Percentiles rank a stretch among this genome's conserved stretches.
phyloP scores from a whole-genome alignment of 2,113 vertebrate species.

The Eulemur rufifrons region DNA sequence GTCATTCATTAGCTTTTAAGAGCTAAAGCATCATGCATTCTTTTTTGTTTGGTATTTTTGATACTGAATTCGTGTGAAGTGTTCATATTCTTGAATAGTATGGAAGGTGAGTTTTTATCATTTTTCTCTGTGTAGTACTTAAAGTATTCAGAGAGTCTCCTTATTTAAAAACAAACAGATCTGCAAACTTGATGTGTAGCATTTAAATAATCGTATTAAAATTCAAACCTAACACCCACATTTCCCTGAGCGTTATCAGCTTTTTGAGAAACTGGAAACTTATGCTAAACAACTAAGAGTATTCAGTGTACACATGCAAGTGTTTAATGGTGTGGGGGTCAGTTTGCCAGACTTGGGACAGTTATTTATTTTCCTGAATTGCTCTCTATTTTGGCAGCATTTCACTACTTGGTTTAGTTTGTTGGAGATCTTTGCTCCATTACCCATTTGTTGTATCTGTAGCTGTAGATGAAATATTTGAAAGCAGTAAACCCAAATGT shows the following conservation, averaged over 20 bases:
- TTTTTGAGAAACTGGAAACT: slow-evolving; percentile 84
- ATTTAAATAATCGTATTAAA: slow-evolving; percentile 87
- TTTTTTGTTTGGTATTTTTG: slow-evolving; percentile 44
- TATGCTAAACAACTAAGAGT: slow-evolving; percentile 78
- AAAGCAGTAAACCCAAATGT: slow-evolving; percentile 5
- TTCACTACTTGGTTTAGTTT: slow-evolving; percentile 67
- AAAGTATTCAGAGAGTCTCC: slow-evolving; percentile 78
- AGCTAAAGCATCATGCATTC: slow-evolving; percentile 48
- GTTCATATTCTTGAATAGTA: slow-evolving; percentile 74
- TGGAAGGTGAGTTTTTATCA: slow-evolving; percentile 63
- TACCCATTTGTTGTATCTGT: background rate
- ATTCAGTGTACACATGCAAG: slow-evolving; percentile 71
- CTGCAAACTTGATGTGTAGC: slow-evolving; percentile 82
- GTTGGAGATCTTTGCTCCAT: slow-evolving; percentile 62
- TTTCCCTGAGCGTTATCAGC: slow-evolving; percentile 85
- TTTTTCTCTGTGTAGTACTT: slow-evolving; percentile 75
- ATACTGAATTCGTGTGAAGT: slow-evolving; percentile 70
- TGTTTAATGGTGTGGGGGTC: slow-evolving; percentile 78
- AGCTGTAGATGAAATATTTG: slow-evolving; percentile 41
- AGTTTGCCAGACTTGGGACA: slow-evolving; percentile 71
- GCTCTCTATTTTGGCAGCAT: slow-evolving; percentile 64
- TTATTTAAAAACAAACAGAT: slow-evolving; percentile 86
- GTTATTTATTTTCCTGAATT: slow-evolving; percentile 74
- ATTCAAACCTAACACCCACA: slow-evolving; percentile 80
- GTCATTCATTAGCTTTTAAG: slow-evolving; percentile 63